Base-by-base conservation (phyloP, 2,113 vertebrate genomes). In the Pholis gunnellus region DNA sequence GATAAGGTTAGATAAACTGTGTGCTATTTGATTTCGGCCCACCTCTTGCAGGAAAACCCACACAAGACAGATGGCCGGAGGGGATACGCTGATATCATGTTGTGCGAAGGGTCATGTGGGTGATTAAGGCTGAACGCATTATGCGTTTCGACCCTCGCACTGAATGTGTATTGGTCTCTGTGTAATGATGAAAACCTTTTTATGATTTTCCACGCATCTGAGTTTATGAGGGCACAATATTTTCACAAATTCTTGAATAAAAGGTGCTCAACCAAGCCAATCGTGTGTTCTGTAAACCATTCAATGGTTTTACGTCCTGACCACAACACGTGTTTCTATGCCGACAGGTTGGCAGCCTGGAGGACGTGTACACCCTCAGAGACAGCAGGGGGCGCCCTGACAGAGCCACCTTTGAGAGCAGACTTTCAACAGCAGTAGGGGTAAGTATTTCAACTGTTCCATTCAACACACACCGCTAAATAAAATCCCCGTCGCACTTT, bases 1-100 rank as follows among this genome's bases (percentile, higher is more conserved):
- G 95, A 96, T 97, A 95, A 97, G 94, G 94, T 94, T 93, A 94
- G 92, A 94, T 93, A 94, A 94, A 95, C 92, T 93, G 92, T 92
- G 89, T 74, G 91, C 90, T 89, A 90, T 95, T 94, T 93, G 93
- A 94, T 95, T 94, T 90, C n/a, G 60, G 87, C 82, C 85, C 88
- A 87, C 85, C 89, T 89, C 89, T 81, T 13, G 42, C 82, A 86
- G 78, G 83, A 90, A 87, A 88, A 87, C 82, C 84, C 86, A 82
- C 79, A 83, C 87, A 87, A 88, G 87, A 91, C 90, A 91, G 90
- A 88, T 90, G 90, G 89, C 88, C 66, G 25, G 78, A 86, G 89
- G 90, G 93, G 88, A 91, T 86, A 73, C 17, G 18, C 72, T 72
- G 73, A 84, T 91, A 88, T 89, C 54, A 57, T 69, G 82, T 73